phyloP scores from a whole-genome alignment of 2,113 vertebrate genomes.

The Ciconia boyciana region DNA sequence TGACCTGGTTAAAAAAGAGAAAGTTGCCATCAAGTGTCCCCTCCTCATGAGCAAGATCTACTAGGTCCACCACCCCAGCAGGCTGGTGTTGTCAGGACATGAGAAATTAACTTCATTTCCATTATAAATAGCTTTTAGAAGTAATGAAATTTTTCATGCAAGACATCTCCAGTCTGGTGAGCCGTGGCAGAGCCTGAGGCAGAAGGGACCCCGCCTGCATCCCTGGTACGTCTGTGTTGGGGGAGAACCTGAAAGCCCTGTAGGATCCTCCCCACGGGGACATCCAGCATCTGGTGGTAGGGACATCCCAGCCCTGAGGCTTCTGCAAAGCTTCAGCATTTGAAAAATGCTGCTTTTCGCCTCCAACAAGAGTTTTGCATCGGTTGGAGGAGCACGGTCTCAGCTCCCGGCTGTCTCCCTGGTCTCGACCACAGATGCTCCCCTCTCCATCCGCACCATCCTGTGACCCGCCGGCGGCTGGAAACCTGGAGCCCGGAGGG shows the following conservation, averaged over 20 bases:
- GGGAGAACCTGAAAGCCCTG: not conserved
- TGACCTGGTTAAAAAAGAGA: not conserved
- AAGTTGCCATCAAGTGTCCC: not conserved
- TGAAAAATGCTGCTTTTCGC: not conserved
- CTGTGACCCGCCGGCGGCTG: not conserved
- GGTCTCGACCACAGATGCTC: not conserved
- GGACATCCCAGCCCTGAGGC: not conserved
- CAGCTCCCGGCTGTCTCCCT: not conserved
- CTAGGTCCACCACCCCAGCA: not conserved
- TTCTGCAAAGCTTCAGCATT: not conserved
- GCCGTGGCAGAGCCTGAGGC: accelerated
- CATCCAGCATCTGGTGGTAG: not conserved
- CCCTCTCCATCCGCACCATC: not conserved
- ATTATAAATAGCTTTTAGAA: not conserved
- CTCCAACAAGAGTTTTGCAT: not conserved
- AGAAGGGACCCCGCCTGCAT: not conserved
- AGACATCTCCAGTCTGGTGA: not conserved
- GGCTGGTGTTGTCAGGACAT: not conserved
- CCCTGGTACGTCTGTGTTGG: not conserved
- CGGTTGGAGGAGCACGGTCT: accelerated
- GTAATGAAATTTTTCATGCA: not conserved
- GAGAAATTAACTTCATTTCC: not conserved
- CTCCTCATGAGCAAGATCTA: not conserved
- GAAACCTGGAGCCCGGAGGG: not conserved
- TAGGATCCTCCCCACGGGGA: not conserved